Evolutionary conservation across 2,797 vertebrate genomes (phyloP), one percentile per base, ranked within the genome.

Genomic region (Clarias platycephalus): DNA sequence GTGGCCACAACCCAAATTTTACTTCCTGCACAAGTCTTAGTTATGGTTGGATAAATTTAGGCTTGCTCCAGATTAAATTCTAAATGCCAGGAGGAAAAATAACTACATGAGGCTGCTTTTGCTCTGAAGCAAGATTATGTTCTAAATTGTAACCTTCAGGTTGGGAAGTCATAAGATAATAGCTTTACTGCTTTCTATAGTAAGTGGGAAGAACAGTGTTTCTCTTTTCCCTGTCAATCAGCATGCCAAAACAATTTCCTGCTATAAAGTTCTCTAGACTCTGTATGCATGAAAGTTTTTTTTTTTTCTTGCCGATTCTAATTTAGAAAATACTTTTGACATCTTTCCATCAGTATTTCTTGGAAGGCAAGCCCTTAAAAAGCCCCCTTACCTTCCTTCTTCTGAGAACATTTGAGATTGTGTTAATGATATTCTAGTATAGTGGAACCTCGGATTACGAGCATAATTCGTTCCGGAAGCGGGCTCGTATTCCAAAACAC

Each of bases 161-260:
- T 71, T 71, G 68, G 40, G 22, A 71, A 71, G n/a, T 71, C 22
- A 71, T 24, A 71, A 71, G 15, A 53, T 53, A 74, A 74, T 74
- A 55, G 44, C 68, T 49, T 72, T 13, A 2, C 24, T 49, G 71
- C 6, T 53, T 16, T 18, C 49, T 55, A 53, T 3, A 53, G 49
- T 53, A 26, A 53, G 71, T 74, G 70, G n/a, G 71, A 55, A 53
- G 44, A 53, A 55, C 26, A 28, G 44, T 53, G 24, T 74, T 28
- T 16, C 71, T 20, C 49, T 55, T 16, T 28, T 26, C 26, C 3
- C n/a, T 75, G 71, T 55, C n/a, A 75, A 8, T 49, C 70, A 53
- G 26, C 8, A 55, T 55, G 72, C 49, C 49, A 75, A 10, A 72
- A 75, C n/a, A 8, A 7, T 28, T 55, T 55, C 44, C 40, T 49